Base-by-base conservation (phyloP, 2,113 vertebrate genomes). In the Apistogramma diplotaenia region DNA sequence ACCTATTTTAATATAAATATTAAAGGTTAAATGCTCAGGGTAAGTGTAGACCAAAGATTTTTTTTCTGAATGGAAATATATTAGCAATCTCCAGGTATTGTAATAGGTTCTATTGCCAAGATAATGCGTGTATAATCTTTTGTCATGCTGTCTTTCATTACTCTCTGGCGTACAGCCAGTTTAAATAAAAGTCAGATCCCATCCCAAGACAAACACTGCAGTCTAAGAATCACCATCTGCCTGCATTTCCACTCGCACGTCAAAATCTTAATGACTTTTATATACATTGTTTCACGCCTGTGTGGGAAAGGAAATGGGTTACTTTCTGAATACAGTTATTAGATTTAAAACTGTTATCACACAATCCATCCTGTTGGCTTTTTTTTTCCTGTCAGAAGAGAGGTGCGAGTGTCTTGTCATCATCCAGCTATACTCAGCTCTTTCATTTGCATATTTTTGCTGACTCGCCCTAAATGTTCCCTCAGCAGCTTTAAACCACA, bases 91-190 rank as follows among this genome's bases (percentile, higher is more conserved):
- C 23, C 16, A 9, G 46, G 70, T 46, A 54, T n/a, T 55, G 58
- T 33, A 46, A 23, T 40, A 0, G 33, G 27, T 18, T 58, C 78
- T 55, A 73, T 73, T 75, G 72, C 72, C 37, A 79, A 25, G 73
- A 86, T 78, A 54, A 85, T 74, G 59, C 53, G 40, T 46, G 27
- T 77, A 54, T 78, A 21, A 54, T 84, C 71, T 76, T 75, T 70
- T 78, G 81, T 81, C 72, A 54, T 56, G 49, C 79, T 74, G 80
- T 71, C 37, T 83, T 89, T 90, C 85, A 89, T 86, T 85, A 83
- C 81, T 60, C 29, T 82, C 81, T 87, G 85, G 82, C 82, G 23
- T 1, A 13, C 60, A 57, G 73, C 89, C 89, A 88, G 35, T 74
- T 65, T 11, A 53, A 82, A 65, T 57, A 27, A 31, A 85, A 79